A percentile compares a stretch with the other conserved stretches of the same genome.
Conservation (phyloP, 2,888 invertebrate genomes). For the Limulus polyphemus region DNA sequence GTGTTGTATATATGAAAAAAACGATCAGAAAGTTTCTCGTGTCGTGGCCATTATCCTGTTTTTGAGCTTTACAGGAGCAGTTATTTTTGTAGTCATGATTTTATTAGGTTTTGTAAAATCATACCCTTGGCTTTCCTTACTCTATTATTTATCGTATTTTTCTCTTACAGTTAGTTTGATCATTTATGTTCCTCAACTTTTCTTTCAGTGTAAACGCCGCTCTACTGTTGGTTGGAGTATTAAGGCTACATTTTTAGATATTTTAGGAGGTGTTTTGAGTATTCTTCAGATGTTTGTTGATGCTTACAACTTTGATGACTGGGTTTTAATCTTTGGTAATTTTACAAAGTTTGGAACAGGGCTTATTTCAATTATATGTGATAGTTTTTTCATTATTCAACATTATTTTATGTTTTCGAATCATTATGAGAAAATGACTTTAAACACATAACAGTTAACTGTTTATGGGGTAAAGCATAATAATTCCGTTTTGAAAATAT, state of each 20-base stretch:
- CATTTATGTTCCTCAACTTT: slow-evolving; percentile 92
- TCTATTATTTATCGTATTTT: slow-evolving; percentile 93
- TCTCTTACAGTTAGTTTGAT: slow-evolving; percentile 85
- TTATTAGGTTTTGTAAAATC: too few relatives aligned
- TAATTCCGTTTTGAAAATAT: too few relatives aligned
- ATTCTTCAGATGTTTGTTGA: slow-evolving; percentile 92
- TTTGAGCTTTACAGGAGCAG: too few relatives aligned
- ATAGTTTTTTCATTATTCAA: slow-evolving; percentile 90
- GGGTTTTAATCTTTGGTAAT: slow-evolving; percentile 92
- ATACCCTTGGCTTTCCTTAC: slow-evolving; percentile 75
- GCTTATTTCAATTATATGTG: slow-evolving; percentile 88
- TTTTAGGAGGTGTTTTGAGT: slow-evolving; percentile 84
- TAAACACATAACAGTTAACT: too few relatives aligned
- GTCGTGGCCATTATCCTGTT: too few relatives aligned
- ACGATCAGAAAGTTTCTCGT: too few relatives aligned
- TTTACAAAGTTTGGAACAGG: slow-evolving; percentile 98
- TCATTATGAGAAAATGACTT: too few relatives aligned
- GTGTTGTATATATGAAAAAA: slow-evolving; percentile 65
- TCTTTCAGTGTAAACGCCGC: slow-evolving; percentile 88
- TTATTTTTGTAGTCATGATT: too few relatives aligned
- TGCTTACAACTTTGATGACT: slow-evolving; percentile 65
- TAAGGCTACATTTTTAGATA: slow-evolving; percentile 91
- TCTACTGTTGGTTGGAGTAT: slow-evolving; percentile 98
- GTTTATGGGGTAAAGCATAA: too few relatives aligned
- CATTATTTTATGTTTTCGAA: slow-evolving; percentile 93